A percentile compares a stretch with the other conserved stretches of the same genome.
Evolutionary conservation across 2,113 vertebrate species (phyloP).

Genomic region (Cyanoliseus patagonus): DNA sequence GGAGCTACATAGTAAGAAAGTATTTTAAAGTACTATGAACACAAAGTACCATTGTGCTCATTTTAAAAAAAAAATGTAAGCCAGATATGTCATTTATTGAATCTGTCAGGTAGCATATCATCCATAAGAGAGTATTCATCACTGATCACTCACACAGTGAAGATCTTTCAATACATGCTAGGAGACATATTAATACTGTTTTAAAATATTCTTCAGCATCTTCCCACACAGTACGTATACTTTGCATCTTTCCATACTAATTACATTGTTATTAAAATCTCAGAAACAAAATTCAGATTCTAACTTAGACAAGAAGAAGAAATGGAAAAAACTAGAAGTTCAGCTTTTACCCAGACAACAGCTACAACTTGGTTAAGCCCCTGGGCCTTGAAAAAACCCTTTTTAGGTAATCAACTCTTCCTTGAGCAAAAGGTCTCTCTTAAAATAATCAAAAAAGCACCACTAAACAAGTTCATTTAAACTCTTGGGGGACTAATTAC

Average conservation of each 20-base stretch:
- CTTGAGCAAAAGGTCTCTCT: background rate
- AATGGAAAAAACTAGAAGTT: background rate
- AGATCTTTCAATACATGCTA: background rate
- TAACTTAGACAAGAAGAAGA: slow-evolving; percentile 16
- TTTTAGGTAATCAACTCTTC: slow-evolving; percentile 22
- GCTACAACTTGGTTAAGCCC: background rate
- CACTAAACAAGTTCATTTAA: slow-evolving; percentile 48
- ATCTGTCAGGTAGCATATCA: background rate
- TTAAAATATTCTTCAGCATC: background rate
- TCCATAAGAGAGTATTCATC: background rate
- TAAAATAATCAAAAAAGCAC: slow-evolving; percentile 41
- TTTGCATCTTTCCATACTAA: background rate
- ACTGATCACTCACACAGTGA: background rate
- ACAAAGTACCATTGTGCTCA: background rate
- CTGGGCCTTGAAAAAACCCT: background rate
- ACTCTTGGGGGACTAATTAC: slow-evolving; percentile 28
- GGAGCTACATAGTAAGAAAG: background rate
- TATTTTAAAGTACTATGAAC: background rate
- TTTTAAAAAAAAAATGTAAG: background rate
- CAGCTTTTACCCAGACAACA: background rate
- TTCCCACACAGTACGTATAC: background rate
- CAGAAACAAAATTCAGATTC: background rate
- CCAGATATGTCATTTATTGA: background rate
- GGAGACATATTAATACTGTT: background rate
- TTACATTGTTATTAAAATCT: background rate